Conservation (phyloP, 2,888 invertebrate genomes). For the Palloptera scutellata region DNA sequence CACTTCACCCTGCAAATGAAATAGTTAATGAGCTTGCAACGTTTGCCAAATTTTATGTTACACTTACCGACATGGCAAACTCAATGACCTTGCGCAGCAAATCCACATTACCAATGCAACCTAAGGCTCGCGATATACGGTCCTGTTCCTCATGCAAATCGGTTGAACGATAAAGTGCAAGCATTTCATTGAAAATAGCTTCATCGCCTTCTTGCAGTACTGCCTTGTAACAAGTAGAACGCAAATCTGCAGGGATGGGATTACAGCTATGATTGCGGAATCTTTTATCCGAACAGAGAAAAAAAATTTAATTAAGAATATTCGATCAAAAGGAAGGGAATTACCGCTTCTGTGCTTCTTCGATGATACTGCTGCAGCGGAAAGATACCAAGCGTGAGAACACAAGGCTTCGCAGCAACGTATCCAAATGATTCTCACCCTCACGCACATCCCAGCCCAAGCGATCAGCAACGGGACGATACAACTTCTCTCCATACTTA, state of each 20-base stretch:
- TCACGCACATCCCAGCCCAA: constrained; percentile 87
- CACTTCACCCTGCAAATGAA: constrained; percentile 77
- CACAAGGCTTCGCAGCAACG: constrained; percentile 84
- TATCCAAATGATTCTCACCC: constrained; percentile 86
- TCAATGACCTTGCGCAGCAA: constrained; percentile 79
- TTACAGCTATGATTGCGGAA: constrained; percentile 74
- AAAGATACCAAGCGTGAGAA: constrained; percentile 83
- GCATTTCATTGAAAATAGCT: constrained; percentile 77
- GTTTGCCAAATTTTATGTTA: not conserved
- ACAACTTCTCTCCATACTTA: constrained; percentile 77
- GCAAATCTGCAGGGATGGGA: constrained; percentile 82
- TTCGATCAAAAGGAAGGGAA: not conserved
- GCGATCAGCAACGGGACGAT: constrained; percentile 74
- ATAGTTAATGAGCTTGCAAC: not conserved
- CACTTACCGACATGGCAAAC: constrained; percentile 81
- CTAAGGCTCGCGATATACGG: constrained; percentile 85
- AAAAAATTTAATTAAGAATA: not conserved
- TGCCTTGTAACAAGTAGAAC: constrained; percentile 86
- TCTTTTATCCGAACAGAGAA: constrained; percentile 50
- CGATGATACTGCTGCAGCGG: constrained; percentile 79
- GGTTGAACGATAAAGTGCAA: constrained; percentile 81
- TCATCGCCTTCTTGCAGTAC: constrained; percentile 77
- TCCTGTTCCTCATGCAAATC: constrained; percentile 95
- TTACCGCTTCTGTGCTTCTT: constrained; percentile 73
- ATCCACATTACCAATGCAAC: constrained; percentile 76